Percentiles rank a stretch among this genome's conserved stretches.
Evolutionary conservation across 1,140 invertebrate species (phyloP).

Genomic region (Tyrophagus putrescentiae): DNA sequence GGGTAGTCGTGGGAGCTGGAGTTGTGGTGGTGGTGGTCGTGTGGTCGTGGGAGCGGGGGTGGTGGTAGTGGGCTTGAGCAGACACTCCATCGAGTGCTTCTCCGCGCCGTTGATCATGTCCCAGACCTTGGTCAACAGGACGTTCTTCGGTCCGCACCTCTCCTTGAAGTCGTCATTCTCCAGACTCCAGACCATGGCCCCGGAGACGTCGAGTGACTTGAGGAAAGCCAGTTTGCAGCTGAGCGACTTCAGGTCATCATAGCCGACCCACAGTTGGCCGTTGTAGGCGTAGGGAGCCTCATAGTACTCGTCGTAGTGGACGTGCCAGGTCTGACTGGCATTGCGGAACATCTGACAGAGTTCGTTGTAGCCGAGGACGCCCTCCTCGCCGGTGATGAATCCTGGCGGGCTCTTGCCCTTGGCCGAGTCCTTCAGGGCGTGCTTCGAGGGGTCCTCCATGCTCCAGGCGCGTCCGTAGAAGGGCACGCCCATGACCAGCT

Average conservation of each 20-base stretch:
- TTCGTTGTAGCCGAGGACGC: constrained; percentile 35
- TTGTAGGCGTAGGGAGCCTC: constrained; percentile 38
- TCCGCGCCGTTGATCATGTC: constrained; percentile 18
- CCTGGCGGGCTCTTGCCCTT: constrained; percentile 68
- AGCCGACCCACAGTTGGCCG: constrained; percentile 67
- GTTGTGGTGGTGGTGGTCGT: neutral
- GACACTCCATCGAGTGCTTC: constrained; percentile 4
- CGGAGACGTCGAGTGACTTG: constrained; percentile 29
- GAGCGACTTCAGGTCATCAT: constrained; percentile 52
- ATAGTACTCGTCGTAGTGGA: constrained; percentile 6
- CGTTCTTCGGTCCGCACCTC: constrained; percentile 23
- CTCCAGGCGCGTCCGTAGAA: constrained; percentile 51
- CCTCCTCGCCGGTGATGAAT: constrained; percentile 36
- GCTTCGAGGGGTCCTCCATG: constrained; percentile 57
- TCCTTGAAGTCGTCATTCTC: constrained; percentile 33
- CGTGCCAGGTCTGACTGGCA: neutral
- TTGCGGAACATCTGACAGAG: constrained; percentile 12
- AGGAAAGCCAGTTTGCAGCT: constrained; percentile 38
- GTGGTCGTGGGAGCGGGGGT: neutral
- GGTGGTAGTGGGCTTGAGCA: neutral
- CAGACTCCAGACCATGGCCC: constrained; percentile 38
- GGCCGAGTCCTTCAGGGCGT: constrained; percentile 60
- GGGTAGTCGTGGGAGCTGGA: neutral
- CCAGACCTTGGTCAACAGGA: constrained; percentile 23
- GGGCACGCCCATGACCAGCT: constrained; percentile 56